These are phyloP conservation scores for Anas platyrhynchos DNA, from an alignment of 2,113 vertebrate species.

Conservation along the genomic window DNA sequence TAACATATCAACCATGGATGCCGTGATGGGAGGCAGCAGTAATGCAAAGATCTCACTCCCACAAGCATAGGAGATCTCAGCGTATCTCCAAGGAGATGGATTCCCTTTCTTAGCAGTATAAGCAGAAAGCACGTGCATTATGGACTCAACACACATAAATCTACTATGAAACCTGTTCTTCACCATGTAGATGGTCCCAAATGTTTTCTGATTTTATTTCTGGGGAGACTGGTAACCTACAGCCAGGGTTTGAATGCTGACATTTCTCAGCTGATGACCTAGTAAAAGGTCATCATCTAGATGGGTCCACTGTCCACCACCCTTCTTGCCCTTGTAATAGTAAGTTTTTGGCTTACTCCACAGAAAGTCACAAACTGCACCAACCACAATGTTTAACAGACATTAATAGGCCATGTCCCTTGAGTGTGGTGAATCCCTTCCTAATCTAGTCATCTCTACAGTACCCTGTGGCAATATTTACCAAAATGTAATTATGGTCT, in stretches of 20 bases:
- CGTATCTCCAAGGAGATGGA: not conserved
- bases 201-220: not conserved
- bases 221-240: not conserved
- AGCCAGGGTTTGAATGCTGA: not conserved
- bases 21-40: not conserved
- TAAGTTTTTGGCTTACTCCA: not conserved
- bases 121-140: not conserved
- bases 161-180: not conserved
- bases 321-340: not conserved
- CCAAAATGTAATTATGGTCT: too few relatives aligned
- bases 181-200: fast-evolving
- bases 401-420: too few relatives aligned
- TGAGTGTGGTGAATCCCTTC: too few relatives aligned
- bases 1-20: not conserved
- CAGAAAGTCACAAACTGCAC: not conserved
- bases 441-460: too few relatives aligned
- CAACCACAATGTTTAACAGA: too few relatives aligned
- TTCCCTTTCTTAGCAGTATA: not conserved
- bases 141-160: not conserved
- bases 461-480: too few relatives aligned
- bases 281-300: not conserved
- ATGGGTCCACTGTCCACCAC: fast-evolving
- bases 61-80: not conserved
- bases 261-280: not conserved
- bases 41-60: not conserved